Percentiles rank a stretch among this genome's conserved stretches.
phyloP scores from a whole-genome alignment of 30 jellyfish, hydroid and myxozoan genomes.

The Aurelia aurita complex sp. Pacific region DNA sequence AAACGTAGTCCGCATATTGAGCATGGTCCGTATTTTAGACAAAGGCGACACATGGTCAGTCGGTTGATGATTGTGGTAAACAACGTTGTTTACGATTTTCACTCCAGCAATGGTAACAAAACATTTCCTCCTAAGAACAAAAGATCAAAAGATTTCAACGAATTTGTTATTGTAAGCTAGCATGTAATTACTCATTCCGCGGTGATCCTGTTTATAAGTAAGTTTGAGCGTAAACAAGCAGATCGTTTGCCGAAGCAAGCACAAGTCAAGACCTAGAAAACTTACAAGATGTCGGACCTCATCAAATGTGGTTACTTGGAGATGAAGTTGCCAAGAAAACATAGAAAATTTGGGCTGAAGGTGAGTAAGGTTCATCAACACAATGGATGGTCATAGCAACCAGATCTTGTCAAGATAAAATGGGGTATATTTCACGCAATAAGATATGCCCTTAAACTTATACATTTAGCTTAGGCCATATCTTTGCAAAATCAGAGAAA shows the following conservation, averaged over 20 bases:
- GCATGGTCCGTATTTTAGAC: conserved; percentile 51
- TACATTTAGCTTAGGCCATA: too few relatives aligned
- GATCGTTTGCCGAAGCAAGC: too few relatives aligned
- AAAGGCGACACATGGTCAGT: conserved; percentile 48
- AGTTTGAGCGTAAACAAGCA: conserved; percentile 37
- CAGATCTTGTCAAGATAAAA: not conserved
- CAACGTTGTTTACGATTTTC: conserved; percentile 74
- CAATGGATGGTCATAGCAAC: not conserved
- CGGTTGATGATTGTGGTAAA: conserved; percentile 46
- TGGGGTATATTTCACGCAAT: too few relatives aligned
- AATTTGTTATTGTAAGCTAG: conserved; percentile 49
- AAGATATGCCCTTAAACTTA: too few relatives aligned
- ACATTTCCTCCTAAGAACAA: conserved; percentile 75
- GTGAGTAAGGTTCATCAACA: conserved; percentile 41
- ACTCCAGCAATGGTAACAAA: conserved; percentile 61
- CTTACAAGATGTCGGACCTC: conserved; percentile 67
- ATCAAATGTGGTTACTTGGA: conserved; percentile 96
- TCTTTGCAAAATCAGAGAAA: too few relatives aligned
- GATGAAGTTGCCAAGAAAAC: conserved; percentile 93
- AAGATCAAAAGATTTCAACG: conserved; percentile 59
- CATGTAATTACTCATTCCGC: conserved; percentile 61
- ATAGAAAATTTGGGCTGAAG: conserved; percentile 92
- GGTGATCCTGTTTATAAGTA: conserved; percentile 48
- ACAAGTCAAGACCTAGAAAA: not conserved
- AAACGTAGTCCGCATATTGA: not conserved